Evolutionary conservation across 35 echinoderm and acorn worm species (phyloP), one percentile per base, ranked within the genome.

Genomic region (Strongylocentrotus purpuratus): DNA sequence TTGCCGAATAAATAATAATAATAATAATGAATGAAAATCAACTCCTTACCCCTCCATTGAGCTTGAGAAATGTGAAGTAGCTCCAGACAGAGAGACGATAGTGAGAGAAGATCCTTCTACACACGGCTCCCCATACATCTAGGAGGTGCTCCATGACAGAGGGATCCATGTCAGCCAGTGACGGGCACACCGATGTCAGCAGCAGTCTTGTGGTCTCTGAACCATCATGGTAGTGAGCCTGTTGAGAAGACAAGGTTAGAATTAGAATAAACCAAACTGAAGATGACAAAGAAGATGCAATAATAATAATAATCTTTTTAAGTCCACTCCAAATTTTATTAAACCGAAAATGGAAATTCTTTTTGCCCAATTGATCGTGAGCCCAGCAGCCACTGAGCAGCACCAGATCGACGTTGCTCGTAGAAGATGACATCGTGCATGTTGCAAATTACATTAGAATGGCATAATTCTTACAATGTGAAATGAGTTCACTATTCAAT

Each of bases 11-110:
- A 41, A 41, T 41, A 3, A 41, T 41, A 41, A 41, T 41, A 0
- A 41, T 41, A 41, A 41, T 15, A 55, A 47, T 25, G 8, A 78
- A 78, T 18, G 20, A 78, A 4, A 25, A 70, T 70, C 22, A 70
- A 28, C 86, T 47, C 88, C 97, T 96, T 61, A 99, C 98, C 90
- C 91, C 96, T 55, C 96, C 97, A 95, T 96, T 97, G 0, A 99
- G 88, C 48, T 99, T 97, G 35, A 99, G 94, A 94, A 98, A 98
- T 17, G 96, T 97, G 92, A 99, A 99, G 95, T 98, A 99, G 86
- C 97, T 95, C 92, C 96, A 97, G 14, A 97, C 98, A 14, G 98
- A 97, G 33, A 99, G 94, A 59, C 97, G 87, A 94, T 99, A 99
- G 48, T 99, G 98, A 95, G 97, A 98, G 94, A 98, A 99, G 47